Evolutionary conservation across 1,140 invertebrate genomes (phyloP).

Genomic region (Trichomalopsis sarcophagae): DNA sequence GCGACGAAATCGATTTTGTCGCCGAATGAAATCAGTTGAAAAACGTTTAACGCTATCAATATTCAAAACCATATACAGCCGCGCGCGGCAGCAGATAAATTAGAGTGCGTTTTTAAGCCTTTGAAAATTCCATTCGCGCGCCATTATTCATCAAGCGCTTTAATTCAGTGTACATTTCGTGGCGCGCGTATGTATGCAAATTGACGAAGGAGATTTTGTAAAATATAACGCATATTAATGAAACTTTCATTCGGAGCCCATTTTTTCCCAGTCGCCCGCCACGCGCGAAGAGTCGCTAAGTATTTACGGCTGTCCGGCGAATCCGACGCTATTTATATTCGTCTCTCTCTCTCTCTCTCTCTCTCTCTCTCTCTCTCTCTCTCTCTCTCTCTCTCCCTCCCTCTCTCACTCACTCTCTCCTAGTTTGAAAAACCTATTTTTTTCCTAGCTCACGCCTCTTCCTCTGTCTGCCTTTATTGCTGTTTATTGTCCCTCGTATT

Average conservation of each 20-base stretch:
- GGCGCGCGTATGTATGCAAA: background rate
- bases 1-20: no score
- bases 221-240: slow-evolving; percentile 2
- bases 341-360: slow-evolving; percentile 10
- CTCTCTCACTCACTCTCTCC: no score
- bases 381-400: slow-evolving; percentile 6
- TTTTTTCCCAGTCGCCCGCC: background rate
- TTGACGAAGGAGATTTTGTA: background rate
- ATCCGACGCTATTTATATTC: slow-evolving; percentile 37
- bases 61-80: no score
- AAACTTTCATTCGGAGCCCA: background rate
- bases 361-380: slow-evolving; percentile 10
- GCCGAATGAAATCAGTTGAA: no score
- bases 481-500: slow-evolving; percentile 50
- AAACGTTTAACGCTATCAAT: no score
- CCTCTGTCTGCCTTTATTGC: slow-evolving; percentile 41
- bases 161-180: background rate
- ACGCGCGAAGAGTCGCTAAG: background rate
- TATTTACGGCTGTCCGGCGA: slow-evolving; percentile 18
- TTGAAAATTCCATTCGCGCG: background rate
- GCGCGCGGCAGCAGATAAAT: background rate
- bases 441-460: slow-evolving; percentile 12
- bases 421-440: slow-evolving; percentile 40
- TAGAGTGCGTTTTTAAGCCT: background rate
- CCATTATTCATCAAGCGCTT: background rate